Conservation (phyloP, 2,113 vertebrate genomes). For the Salvelinus sp. region DNA sequence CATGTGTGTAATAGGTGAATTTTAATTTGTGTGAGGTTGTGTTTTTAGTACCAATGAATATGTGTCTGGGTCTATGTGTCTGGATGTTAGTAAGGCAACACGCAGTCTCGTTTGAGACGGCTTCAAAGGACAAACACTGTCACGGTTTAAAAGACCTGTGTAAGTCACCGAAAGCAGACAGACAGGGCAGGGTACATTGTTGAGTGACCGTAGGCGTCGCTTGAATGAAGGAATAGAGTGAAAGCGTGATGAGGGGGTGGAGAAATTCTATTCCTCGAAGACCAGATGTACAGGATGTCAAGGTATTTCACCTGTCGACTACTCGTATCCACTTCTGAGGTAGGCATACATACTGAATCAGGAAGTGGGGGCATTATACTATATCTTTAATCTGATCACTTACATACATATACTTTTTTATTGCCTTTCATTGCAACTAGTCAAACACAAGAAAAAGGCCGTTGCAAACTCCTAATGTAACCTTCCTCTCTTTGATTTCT, state of each 20-base stretch:
- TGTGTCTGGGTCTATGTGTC: background rate
- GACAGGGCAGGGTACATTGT: constrained; percentile 2
- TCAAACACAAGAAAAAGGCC: too few relatives aligned
- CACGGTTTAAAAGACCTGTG: constrained; percentile 14
- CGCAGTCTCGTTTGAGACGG: constrained; percentile 33
- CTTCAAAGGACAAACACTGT: constrained; percentile 23
- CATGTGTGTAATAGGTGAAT: constrained; percentile 2
- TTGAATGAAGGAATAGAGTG: constrained; percentile 5
- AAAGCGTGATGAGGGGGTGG: background rate
- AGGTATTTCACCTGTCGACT: too few relatives aligned
- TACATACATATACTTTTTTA: too few relatives aligned
- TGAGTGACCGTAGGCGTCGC: constrained; percentile 10
- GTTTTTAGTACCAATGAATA: background rate
- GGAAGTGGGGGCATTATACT: background rate
- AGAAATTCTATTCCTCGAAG: background rate
- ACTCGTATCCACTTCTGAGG: too few relatives aligned
- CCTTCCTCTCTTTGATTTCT: too few relatives aligned
- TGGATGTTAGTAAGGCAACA: constrained; percentile 34
- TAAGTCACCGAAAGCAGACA: constrained; percentile 18
- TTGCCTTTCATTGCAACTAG: too few relatives aligned
- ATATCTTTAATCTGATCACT: too few relatives aligned
- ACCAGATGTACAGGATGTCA: background rate
- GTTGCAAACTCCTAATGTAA: too few relatives aligned
- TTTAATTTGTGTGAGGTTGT: background rate
- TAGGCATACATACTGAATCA: too few relatives aligned